Percentiles rank a stretch among this genome's conserved stretches.
These are phyloP conservation scores for Tetramorium bicarinatum DNA, from an alignment of 2,888 invertebrate genomes.

Conservation along the genomic window DNA sequence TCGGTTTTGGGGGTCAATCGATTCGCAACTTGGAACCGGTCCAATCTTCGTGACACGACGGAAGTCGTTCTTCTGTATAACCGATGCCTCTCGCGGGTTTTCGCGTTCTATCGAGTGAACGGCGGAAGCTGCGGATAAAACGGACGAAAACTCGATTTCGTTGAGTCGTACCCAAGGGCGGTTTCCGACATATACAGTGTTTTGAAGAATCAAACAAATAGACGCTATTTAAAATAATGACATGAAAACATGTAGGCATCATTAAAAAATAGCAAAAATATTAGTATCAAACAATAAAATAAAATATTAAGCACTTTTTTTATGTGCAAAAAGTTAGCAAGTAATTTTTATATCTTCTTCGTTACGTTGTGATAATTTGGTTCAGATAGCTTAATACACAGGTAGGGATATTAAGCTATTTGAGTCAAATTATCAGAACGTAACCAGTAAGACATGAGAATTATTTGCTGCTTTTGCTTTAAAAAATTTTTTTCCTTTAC, in stretches of 20 bases:
- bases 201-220: neutral
- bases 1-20: constrained; percentile 70
- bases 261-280: constrained; percentile 2
- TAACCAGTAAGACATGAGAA: too few species aligned
- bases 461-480: too few species aligned
- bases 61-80: constrained; percentile 64
- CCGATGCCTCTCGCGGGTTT: constrained; percentile 48
- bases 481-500: too few species aligned
- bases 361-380: too few species aligned
- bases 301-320: neutral
- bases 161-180: constrained; percentile 17
- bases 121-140: constrained; percentile 32
- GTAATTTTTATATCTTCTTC: too few species aligned
- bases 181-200: constrained; percentile 2
- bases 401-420: too few species aligned
- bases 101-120: constrained; percentile 55
- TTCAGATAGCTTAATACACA: too few species aligned
- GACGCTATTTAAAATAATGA: neutral
- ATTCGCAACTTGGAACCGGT: constrained; percentile 70
- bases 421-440: too few species aligned
- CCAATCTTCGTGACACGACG: constrained; percentile 65
- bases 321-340: too few species aligned
- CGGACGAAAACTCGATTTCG: constrained; percentile 36
- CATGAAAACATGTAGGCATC: neutral
- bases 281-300: neutral